phyloP scores from a whole-genome alignment of 30 jellyfish, hydroid and myxozoan species.

The Hydractinia echinata region DNA sequence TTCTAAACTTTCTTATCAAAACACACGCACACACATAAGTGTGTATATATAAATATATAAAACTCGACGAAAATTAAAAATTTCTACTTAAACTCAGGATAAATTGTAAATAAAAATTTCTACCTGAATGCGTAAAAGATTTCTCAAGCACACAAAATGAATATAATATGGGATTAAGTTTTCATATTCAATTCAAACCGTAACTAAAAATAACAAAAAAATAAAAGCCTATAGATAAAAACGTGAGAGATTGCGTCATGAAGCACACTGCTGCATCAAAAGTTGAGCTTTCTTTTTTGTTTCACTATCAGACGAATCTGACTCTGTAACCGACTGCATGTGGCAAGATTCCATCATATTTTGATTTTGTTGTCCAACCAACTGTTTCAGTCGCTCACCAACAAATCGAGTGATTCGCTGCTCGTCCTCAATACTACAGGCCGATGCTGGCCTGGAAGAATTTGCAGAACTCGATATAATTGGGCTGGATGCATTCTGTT shows the following conservation, averaged over 20 bases:
- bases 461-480: background rate
- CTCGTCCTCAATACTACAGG: background rate
- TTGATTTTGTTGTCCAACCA: background rate
- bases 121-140: no score
- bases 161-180: no score
- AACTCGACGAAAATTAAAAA: no score
- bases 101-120: no score
- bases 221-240: no score
- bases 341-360: slow-evolving; percentile 6
- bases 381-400: background rate
- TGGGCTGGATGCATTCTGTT: background rate
- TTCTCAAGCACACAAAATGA: no score
- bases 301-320: slow-evolving; percentile 39
- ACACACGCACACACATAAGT: no score
- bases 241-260: background rate
- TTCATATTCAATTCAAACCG: no score
- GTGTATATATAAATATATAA: no score
- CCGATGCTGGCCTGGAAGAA: slow-evolving; percentile 16
- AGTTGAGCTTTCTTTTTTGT: slow-evolving; percentile 10
- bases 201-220: no score
- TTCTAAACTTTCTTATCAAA: no score
- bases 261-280: slow-evolving; percentile 4
- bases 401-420: background rate
- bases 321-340: slow-evolving; percentile 32
- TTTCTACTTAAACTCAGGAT: no score